These are phyloP conservation scores for Drosophila setifemur DNA, from an alignment of 1,140 invertebrate species.

Conservation along the genomic window DNA sequence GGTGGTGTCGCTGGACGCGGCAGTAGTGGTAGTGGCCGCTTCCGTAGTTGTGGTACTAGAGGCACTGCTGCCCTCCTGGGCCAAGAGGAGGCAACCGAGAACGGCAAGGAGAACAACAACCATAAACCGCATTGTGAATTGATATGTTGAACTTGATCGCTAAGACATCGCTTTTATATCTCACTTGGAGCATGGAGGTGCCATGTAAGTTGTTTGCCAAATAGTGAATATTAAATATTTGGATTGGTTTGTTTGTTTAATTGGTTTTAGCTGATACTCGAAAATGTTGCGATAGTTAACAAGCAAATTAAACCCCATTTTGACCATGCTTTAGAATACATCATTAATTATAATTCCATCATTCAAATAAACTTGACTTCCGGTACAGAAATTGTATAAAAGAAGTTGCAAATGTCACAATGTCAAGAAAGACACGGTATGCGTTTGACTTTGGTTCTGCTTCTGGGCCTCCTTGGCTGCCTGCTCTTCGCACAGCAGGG, in stretches of 20 bases:
- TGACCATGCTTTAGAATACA: too few relatives aligned
- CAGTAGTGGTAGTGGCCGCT: background rate
- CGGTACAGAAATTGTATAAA: background rate
- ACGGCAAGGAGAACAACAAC: constrained; percentile 6
- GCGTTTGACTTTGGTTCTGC: constrained; percentile 11
- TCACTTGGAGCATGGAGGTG: too few relatives aligned
- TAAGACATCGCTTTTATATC: constrained; percentile 18
- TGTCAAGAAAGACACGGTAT: background rate
- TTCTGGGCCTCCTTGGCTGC: constrained; percentile 19
- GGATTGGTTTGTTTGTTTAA: too few relatives aligned
- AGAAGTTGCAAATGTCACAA: background rate
- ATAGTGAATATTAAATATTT: too few relatives aligned
- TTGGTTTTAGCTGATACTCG: too few relatives aligned
- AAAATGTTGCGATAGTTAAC: too few relatives aligned
- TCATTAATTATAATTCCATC: too few relatives aligned
- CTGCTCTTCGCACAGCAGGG: constrained; percentile 15
- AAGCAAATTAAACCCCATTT: too few relatives aligned
- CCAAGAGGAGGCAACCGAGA: constrained; percentile 7
- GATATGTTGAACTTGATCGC: background rate
- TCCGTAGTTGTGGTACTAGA: background rate
- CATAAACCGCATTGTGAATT: constrained; percentile 11
- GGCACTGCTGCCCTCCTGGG: background rate
- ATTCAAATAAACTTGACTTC: too few relatives aligned
- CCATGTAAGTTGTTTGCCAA: too few relatives aligned
- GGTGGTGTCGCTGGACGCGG: background rate